Base-by-base conservation (phyloP, 2,113 vertebrate genomes). In the Dipodomys merriami region DNA sequence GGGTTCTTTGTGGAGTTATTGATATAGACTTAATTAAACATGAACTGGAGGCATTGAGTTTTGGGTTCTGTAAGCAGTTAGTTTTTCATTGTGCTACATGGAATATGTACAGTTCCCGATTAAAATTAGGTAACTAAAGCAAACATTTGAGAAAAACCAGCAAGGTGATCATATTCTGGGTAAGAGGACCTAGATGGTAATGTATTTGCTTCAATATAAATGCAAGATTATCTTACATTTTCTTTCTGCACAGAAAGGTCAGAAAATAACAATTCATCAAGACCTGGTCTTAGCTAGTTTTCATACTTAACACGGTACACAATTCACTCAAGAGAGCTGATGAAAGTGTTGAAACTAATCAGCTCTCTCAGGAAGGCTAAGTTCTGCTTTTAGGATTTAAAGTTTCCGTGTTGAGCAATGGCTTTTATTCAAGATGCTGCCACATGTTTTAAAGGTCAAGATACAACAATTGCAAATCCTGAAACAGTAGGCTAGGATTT, bases 361-460 rank as follows among this genome's bases (percentile, higher is more conserved):
- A 94, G 94, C 23, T 95, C 83, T 97, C 49, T 1, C 44, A 95
- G 96, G 93, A 96, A 94, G 83, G 76, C 39, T 49, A 44, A 96
- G 35, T 67, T 91, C 69, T 96, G 10, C 83, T 91, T 86, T 92
- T 96, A 96, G 92, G 83, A 91, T 10, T 91, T 67, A 67, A 89
- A 83, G n/a, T 95, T 92, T 64, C n/a, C 85, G 19, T 95, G 35
- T 86, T 94, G 91, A 97, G 46, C 83, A 89, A 82, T 86, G 74
- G 11, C 60, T 90, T 96, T 81, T 96, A 53, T 72, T 95, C 35
- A 79, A 89, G 72, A 92, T 86, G 33, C 5, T 87, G n/a, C 81
- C 29, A 83, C 27, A 69, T 83, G 95, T 95, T 91, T 90, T 87
- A 96, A 97, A 95, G 57, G 88, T 80, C 44, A 87, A 93, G 77